phyloP scores from a whole-genome alignment of 2,113 vertebrate genomes.

The Rousettus leschenaultii region DNA sequence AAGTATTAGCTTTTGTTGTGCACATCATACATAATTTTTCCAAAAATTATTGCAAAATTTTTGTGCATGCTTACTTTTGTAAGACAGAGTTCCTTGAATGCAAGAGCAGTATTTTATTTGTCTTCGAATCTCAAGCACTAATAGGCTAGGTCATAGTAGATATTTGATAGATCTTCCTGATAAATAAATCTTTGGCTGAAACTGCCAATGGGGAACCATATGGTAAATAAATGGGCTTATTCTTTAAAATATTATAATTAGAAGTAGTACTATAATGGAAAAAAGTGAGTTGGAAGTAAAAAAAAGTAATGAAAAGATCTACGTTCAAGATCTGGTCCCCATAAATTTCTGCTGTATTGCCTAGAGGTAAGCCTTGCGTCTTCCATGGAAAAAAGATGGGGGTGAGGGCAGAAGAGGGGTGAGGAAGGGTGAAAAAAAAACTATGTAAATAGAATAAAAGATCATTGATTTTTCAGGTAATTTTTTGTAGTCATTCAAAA shows the following conservation, averaged over 20 bases:
- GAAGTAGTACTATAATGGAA: background rate
- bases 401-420: rapidly evolving
- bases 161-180: background rate
- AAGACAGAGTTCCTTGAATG: background rate
- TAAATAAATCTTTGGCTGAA: background rate
- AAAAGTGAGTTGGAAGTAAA: background rate
- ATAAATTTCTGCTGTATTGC: background rate
- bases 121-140: background rate
- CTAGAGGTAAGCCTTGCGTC: background rate
- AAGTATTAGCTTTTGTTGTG: background rate
- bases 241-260: background rate
- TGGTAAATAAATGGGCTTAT: background rate
- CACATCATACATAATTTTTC: background rate
- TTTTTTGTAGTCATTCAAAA: background rate
- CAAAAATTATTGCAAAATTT: background rate
- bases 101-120: background rate
- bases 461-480: background rate
- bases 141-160: background rate
- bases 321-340: background rate
- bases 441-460: background rate
- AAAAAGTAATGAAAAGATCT: background rate
- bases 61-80: background rate
- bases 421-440: background rate
- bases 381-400: background rate
- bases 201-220: background rate